Percentiles rank a stretch among this genome's conserved stretches.
Conservation (phyloP, 2,888 invertebrate species). For the Eupithecia subumbrata region DNA sequence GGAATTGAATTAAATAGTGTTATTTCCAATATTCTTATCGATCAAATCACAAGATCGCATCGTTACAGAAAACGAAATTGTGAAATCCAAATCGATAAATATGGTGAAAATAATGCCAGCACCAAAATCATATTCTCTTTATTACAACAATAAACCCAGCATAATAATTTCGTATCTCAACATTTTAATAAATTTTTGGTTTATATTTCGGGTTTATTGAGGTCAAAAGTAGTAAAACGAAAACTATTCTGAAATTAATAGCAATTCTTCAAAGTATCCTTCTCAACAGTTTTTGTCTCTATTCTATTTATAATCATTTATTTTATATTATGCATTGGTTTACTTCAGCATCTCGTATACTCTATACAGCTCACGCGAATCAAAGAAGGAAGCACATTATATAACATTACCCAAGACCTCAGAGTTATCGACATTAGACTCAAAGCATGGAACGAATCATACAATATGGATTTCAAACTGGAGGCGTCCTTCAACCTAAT, state of each 20-base stretch:
- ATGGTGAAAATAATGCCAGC: not conserved
- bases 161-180: not conserved
- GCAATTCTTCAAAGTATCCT: not conserved
- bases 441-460: no score
- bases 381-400: no score
- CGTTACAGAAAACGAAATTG: not conserved
- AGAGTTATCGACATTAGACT: no score
- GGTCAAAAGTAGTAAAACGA: not conserved
- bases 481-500: no score
- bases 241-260: not conserved
- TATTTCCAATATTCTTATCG: not conserved
- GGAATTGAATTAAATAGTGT: not conserved
- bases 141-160: not conserved
- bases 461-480: no score
- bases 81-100: not conserved
- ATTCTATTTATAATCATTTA: no score
- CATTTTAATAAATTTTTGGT: not conserved
- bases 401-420: no score
- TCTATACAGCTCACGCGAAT: no score
- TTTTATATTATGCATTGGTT: no score
- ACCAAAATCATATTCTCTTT: not conserved
- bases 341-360: no score
- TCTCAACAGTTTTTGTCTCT: not conserved
- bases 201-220: constrained; percentile 2
- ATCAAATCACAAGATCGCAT: not conserved